Conservation (phyloP, 2,888 invertebrate genomes). For the Linnaemya tessellans region DNA sequence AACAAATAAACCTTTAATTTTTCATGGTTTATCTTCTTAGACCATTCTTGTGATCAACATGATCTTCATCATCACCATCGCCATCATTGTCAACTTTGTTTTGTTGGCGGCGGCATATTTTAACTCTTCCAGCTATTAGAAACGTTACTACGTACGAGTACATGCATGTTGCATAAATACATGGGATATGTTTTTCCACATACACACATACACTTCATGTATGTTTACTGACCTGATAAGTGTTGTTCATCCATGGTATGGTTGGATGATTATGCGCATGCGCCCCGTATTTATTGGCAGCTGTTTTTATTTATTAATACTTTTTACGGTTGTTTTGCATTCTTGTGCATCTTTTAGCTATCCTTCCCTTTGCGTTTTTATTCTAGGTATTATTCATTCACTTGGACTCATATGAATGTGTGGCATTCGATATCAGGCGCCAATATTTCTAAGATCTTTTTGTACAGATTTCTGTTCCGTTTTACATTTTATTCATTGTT, state of each 20-base stretch:
- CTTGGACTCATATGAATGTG: slow-evolving; percentile 60
- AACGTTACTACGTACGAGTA: slow-evolving; percentile 2
- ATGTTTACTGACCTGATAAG: slow-evolving; percentile 79
- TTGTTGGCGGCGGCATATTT: slow-evolving; percentile 61
- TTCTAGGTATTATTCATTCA: slow-evolving; percentile 15
- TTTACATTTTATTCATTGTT: slow-evolving; percentile 68
- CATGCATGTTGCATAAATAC: background rate
- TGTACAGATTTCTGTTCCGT: slow-evolving; percentile 69
- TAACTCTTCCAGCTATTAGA: slow-evolving; percentile 61
- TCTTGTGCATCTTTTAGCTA: slow-evolving; percentile 68
- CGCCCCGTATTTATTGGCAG: slow-evolving; percentile 69
- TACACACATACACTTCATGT: no score
- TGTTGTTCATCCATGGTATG: slow-evolving; percentile 64
- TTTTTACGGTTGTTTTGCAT: slow-evolving; percentile 67
- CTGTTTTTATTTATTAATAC: slow-evolving; percentile 64
- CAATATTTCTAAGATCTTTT: slow-evolving; percentile 81
- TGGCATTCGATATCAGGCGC: slow-evolving; percentile 77
- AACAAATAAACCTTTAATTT: slow-evolving; percentile 50
- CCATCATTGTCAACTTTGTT: slow-evolving; percentile 60
- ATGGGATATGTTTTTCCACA: slow-evolving; percentile 30
- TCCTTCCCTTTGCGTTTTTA: slow-evolving; percentile 52
- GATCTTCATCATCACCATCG: slow-evolving; percentile 48
- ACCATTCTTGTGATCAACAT: slow-evolving; percentile 52
- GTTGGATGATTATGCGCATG: slow-evolving; percentile 69
- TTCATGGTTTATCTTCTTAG: slow-evolving; percentile 53